phyloP scores from a whole-genome alignment of 2,113 vertebrate species.

The Pholis gunnellus region DNA sequence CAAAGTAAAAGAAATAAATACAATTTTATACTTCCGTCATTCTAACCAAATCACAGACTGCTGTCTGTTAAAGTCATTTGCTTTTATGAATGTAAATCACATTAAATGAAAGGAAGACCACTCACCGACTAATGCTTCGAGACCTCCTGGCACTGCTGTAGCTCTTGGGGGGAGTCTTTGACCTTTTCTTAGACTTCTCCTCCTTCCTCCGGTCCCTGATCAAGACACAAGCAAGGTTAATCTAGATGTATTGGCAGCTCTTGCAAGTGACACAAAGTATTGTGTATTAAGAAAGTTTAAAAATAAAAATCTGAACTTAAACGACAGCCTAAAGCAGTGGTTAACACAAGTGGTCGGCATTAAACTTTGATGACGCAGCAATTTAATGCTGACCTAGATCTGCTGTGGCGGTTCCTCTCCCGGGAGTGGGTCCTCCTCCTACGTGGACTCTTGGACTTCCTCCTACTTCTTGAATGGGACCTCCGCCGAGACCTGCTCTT shows the following conservation, averaged over 20 bases:
- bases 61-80: background rate
- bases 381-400: constrained; percentile 85
- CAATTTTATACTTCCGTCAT: background rate
- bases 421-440: constrained; percentile 91
- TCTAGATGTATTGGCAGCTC: background rate
- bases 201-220: constrained; percentile 95
- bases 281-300: background rate
- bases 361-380: background rate
- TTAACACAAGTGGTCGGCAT: background rate
- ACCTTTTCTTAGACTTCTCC: constrained; percentile 96
- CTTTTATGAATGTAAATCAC: background rate
- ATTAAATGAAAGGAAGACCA: background rate
- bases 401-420: constrained; percentile 90
- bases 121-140: constrained; percentile 93
- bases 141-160: constrained; percentile 96
- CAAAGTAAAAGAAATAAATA: background rate
- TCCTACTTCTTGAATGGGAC: constrained; percentile 93
- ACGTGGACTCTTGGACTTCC: constrained; percentile 94
- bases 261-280: background rate
- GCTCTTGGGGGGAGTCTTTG: constrained; percentile 98
- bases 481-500: constrained; percentile 93
- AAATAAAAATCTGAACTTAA: background rate
- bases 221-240: background rate
- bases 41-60: background rate
- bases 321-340: too few relatives aligned